phyloP scores from a whole-genome alignment of 2,797 vertebrate species.

The Phoeniculus purpureus region DNA sequence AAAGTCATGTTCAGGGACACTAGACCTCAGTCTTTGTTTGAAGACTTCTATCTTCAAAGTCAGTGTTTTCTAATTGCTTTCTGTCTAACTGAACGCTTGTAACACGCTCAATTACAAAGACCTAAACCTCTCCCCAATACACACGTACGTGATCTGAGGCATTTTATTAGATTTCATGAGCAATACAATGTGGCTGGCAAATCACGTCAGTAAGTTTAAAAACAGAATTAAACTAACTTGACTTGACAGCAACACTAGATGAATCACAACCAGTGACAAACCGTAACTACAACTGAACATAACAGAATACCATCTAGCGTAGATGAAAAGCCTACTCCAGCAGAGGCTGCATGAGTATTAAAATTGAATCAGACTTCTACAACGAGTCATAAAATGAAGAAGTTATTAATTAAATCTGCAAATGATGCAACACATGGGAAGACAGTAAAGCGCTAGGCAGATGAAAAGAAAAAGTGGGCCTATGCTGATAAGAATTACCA shows the following conservation, averaged over 20 bases:
- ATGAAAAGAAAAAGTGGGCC: neutral
- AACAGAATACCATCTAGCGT: neutral
- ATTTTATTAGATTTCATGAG: neutral
- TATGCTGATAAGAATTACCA: neutral
- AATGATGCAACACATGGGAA: slow-evolving; percentile 23
- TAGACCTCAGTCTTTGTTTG: neutral
- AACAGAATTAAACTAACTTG: neutral
- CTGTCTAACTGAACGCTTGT: neutral
- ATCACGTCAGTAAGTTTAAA: neutral
- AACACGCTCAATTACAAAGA: neutral
- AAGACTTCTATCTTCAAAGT: neutral
- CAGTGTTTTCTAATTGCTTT: neutral
- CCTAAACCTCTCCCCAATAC: neutral
- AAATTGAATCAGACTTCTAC: neutral
- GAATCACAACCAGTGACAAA: neutral
- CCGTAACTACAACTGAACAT: neutral
- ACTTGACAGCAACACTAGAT: neutral
- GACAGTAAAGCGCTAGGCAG: neutral
- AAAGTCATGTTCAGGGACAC: neutral
- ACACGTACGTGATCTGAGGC: neutral
- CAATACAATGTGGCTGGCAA: neutral
- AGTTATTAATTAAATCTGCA: slow-evolving; percentile 49
- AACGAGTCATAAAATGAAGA: neutral
- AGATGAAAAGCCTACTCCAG: neutral
- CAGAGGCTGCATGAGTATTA: neutral